These are phyloP conservation scores for Tiaroga cobitis DNA, from an alignment of 2,797 vertebrate species.

Conservation along the genomic window DNA sequence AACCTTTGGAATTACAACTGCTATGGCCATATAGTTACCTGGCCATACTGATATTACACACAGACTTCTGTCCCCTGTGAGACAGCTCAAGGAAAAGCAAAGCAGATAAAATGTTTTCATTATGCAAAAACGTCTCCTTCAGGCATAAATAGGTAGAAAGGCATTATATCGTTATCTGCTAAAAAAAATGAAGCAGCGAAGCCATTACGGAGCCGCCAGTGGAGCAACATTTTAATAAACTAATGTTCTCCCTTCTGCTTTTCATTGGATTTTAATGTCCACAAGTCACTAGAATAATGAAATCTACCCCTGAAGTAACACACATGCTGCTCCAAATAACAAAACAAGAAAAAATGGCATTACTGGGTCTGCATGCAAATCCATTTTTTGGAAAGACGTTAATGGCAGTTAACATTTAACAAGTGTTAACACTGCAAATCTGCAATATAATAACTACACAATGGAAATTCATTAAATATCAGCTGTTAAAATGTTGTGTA, in stretches of 20 bases:
- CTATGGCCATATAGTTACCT: constrained; percentile 85
- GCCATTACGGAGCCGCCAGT: constrained; percentile 69
- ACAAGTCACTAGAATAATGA: constrained; percentile 65
- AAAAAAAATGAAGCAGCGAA: constrained; percentile 76
- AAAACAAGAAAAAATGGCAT: constrained; percentile 55
- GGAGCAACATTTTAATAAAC: constrained; percentile 72
- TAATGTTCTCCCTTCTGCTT: constrained; percentile 71
- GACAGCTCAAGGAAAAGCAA: constrained; percentile 64
- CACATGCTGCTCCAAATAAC: constrained; percentile 57
- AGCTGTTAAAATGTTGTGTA: constrained; percentile 5
- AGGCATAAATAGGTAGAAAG: constrained; percentile 83
- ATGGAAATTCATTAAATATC: constrained; percentile 1
- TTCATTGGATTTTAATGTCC: constrained; percentile 73
- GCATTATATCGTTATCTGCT: constrained; percentile 82
- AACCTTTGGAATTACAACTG: constrained; percentile 91
- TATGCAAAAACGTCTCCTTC: constrained; percentile 77
- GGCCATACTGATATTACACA: constrained; percentile 83
- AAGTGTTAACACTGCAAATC: neutral
- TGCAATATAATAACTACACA: constrained; percentile 5
- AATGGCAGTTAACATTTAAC: constrained; percentile 35
- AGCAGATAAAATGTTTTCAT: constrained; percentile 87
- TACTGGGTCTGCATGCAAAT: constrained; percentile 28
- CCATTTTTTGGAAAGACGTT: constrained; percentile 38
- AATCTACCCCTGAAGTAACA: constrained; percentile 70
- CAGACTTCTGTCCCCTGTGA: constrained; percentile 70